Percentiles rank a stretch among this genome's conserved stretches.
These are phyloP conservation scores for Rosalia funebris DNA, from an alignment of 2,888 invertebrate species.

Conservation along the genomic window DNA sequence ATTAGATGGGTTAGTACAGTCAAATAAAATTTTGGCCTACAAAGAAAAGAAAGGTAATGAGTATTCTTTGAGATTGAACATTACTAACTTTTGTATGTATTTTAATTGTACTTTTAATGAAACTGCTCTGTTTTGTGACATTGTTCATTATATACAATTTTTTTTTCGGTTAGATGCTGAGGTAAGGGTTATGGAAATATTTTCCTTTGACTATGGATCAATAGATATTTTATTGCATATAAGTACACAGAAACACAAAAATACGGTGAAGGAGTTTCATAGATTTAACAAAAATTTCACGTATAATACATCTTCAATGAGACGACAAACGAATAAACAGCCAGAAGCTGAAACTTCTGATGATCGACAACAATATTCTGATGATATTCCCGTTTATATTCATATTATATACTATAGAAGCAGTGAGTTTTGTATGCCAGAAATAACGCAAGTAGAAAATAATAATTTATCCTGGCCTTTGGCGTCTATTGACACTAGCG, in stretches of 20 bases:
- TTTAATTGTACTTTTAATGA: slow-evolving; percentile 23
- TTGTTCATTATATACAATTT: too few relatives aligned
- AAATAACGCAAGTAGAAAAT: slow-evolving; percentile 31
- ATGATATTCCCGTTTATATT: too few relatives aligned
- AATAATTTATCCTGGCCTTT: slow-evolving; percentile 63
- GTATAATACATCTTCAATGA: too few relatives aligned
- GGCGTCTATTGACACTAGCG: slow-evolving; percentile 66
- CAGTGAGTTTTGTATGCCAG: slow-evolving; percentile 55
- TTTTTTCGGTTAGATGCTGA: too few relatives aligned
- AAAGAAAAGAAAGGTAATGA: slow-evolving; percentile 52
- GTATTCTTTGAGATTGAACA: slow-evolving; percentile 53
- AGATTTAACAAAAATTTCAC: too few relatives aligned
- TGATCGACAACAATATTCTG: too few relatives aligned
- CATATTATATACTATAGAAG: slow-evolving; percentile 47
- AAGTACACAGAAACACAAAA: slow-evolving; percentile 35
- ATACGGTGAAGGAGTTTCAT: neutral
- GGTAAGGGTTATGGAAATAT: slow-evolving; percentile 67
- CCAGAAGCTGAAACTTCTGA: neutral
- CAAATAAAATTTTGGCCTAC: slow-evolving; percentile 67
- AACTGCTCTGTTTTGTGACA: neutral
- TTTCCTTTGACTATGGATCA: slow-evolving; percentile 55
- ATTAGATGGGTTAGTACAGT: slow-evolving; percentile 62
- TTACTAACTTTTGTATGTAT: slow-evolving; percentile 50
- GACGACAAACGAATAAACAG: neutral
- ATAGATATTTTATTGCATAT: slow-evolving; percentile 65